These are phyloP conservation scores for Psilanteris sp. DNA, from an alignment of 1,140 invertebrate genomes.

Conservation along the genomic window DNA sequence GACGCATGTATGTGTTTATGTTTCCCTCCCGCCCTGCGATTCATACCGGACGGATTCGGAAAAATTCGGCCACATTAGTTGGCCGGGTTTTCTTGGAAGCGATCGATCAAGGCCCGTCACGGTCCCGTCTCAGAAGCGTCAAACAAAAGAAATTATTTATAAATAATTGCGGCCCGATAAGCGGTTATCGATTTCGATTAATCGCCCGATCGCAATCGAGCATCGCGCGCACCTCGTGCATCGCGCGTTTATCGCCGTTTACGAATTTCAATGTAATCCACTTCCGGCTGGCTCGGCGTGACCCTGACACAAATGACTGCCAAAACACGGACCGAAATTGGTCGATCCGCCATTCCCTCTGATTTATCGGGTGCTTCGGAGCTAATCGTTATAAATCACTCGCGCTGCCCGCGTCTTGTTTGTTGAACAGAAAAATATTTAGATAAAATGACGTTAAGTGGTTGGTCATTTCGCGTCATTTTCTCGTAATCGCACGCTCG, in stretches of 20 bases:
- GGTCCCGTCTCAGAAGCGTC: no score
- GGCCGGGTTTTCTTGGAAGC: slow-evolving; percentile 18
- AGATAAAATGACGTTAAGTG: no score
- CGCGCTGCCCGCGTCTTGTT: not conserved
- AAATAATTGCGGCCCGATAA: slow-evolving; percentile 30
- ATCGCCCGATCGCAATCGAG: slow-evolving; percentile 7
- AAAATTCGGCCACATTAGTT: slow-evolving; percentile 30
- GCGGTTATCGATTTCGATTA: not conserved
- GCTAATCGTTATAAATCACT: not conserved
- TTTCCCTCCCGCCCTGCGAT: not conserved
- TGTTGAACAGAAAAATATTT: no score
- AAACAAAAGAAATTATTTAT: slow-evolving; percentile 38
- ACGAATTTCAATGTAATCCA: slow-evolving; percentile 21
- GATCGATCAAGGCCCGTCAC: slow-evolving; percentile 32
- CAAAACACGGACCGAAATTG: slow-evolving; percentile 42
- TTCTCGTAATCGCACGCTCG: no score
- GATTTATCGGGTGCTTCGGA: slow-evolving; percentile 12
- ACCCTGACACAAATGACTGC: slow-evolving; percentile 49
- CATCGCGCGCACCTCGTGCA: not conserved
- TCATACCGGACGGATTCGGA: slow-evolving; percentile 12
- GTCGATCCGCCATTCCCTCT: slow-evolving; percentile 5
- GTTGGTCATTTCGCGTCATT: no score
- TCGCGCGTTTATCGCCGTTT: slow-evolving; percentile 1
- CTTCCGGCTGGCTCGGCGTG: slow-evolving; percentile 25
- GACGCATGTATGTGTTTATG: not conserved